A percentile compares a stretch with the other conserved stretches of the same genome.
Conservation (phyloP, 2,113 vertebrate species). For the Dicentrarchus labrax region DNA sequence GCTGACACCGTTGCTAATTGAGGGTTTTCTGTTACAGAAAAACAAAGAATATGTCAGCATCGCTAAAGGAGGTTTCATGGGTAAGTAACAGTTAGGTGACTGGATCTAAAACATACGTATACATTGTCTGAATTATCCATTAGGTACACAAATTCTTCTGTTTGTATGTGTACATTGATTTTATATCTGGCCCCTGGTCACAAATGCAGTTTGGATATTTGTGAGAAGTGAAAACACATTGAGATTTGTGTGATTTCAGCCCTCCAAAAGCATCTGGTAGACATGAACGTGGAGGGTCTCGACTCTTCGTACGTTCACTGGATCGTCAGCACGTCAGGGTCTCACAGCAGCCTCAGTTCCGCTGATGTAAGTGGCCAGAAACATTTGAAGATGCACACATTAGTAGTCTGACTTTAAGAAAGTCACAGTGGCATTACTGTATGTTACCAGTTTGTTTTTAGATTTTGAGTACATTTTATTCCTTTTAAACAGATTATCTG, state of each 20-base stretch:
- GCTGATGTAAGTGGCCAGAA: slow-evolving; percentile 88
- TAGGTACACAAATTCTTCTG: not conserved
- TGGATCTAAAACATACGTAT: not conserved
- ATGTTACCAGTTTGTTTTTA: not conserved
- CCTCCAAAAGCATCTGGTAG: slow-evolving; percentile 96
- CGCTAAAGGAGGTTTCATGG: slow-evolving; percentile 98
- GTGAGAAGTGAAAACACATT: not conserved
- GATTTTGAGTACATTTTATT: not conserved
- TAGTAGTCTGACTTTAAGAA: not conserved
- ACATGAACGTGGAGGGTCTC: slow-evolving; percentile 96
- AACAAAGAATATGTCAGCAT: slow-evolving; percentile 99
- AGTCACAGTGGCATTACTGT: not conserved
- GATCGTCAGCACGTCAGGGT: slow-evolving; percentile 98
- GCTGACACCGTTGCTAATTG: not conserved
- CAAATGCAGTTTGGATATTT: not conserved
- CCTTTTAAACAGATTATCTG: not conserved
- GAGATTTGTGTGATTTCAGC: slow-evolving; percentile 81
- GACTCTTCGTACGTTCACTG: slow-evolving; percentile 97
- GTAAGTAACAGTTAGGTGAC: slow-evolving; percentile 87
- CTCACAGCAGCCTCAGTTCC: slow-evolving; percentile 91
- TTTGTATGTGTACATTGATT: too few relatives aligned
- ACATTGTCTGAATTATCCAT: not conserved
- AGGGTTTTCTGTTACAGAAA: slow-evolving; percentile 88
- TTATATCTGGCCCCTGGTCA: not conserved
- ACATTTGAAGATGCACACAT: not conserved